phyloP scores from a whole-genome alignment of 2,888 invertebrate species.

The Acleris holmiana region DNA sequence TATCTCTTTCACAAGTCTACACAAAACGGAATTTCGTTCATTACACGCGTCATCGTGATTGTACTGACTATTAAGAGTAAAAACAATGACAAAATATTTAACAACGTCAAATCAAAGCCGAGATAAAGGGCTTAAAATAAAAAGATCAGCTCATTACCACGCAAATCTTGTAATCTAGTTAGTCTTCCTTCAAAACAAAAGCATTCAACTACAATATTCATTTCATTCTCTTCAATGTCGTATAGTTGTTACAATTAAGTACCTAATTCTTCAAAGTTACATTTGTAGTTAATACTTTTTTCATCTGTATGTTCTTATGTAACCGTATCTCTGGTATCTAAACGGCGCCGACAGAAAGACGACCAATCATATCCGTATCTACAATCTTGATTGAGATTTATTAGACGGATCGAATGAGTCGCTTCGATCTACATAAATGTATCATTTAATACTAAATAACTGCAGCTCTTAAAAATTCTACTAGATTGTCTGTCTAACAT shows the following conservation, averaged over 20 bases:
- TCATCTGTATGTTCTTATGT: slow-evolving; percentile 33
- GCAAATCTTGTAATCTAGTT: slow-evolving; percentile 43
- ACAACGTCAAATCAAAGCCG: slow-evolving; percentile 31
- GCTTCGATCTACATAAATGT: slow-evolving; percentile 55
- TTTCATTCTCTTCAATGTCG: not conserved
- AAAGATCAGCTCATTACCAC: slow-evolving; percentile 41
- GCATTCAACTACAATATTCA: slow-evolving; percentile 2
- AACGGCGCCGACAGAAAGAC: slow-evolving; percentile 66
- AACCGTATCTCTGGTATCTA: slow-evolving; percentile 54
- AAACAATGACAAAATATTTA: slow-evolving; percentile 37
- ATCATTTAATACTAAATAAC: slow-evolving; percentile 35
- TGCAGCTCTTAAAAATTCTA: not conserved
- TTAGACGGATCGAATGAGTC: slow-evolving; percentile 65
- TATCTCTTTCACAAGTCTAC: no score
- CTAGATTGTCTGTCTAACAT: slow-evolving; percentile 2
- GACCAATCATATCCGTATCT: slow-evolving; percentile 67
- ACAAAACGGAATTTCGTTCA: no score
- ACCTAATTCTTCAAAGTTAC: not conserved
- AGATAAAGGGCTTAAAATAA: slow-evolving; percentile 35
- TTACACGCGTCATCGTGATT: not conserved
- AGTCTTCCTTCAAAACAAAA: slow-evolving; percentile 9
- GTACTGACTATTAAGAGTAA: slow-evolving; percentile 26
- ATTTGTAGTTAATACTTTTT: slow-evolving; percentile 18
- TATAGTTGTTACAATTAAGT: not conserved
- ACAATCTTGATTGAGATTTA: slow-evolving; percentile 81